phyloP scores from a whole-genome alignment of 2,888 invertebrate species.

The Biston betularia region DNA sequence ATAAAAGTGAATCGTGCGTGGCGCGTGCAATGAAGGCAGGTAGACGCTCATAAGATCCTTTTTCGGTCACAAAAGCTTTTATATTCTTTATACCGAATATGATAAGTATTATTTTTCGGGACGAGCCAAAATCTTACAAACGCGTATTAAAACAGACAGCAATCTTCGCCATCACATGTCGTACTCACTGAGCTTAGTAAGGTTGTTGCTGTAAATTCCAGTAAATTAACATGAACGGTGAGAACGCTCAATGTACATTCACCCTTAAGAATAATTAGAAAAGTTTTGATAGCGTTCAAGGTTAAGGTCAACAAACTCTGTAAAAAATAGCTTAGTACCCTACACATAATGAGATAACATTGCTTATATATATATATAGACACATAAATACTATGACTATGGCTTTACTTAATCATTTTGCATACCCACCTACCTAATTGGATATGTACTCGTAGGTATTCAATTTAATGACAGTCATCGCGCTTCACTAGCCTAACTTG shows the following conservation, averaged over 20 bases:
- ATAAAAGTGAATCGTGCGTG: conserved; percentile 40
- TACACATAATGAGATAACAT: neutral
- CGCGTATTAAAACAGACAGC: too few relatives aligned
- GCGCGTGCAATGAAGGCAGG: conserved; percentile 61
- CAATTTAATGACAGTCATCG: neutral
- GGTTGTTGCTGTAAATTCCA: too few relatives aligned
- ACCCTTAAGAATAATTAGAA: neutral
- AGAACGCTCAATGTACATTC: too few relatives aligned
- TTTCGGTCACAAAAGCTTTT: conserved; percentile 31
- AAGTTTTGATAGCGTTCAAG: neutral
- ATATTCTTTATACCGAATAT: conserved; percentile 1
- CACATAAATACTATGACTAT: neutral
- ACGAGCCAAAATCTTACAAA: neutral
- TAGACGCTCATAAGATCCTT: conserved; percentile 44
- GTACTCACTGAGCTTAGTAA: too few relatives aligned
- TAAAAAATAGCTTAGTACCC: neutral
- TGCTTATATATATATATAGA: neutral
- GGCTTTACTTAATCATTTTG: neutral
- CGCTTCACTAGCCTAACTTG: too few relatives aligned
- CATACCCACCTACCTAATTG: neutral
- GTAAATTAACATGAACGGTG: too few relatives aligned
- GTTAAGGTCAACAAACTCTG: neutral
- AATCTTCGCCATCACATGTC: too few relatives aligned
- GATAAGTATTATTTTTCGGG: neutral
- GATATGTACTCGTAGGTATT: neutral